Percentiles rank a stretch among this genome's conserved stretches.
These are phyloP conservation scores for Cantharis nigra DNA, from an alignment of 2,888 invertebrate species.

Conservation along the genomic window DNA sequence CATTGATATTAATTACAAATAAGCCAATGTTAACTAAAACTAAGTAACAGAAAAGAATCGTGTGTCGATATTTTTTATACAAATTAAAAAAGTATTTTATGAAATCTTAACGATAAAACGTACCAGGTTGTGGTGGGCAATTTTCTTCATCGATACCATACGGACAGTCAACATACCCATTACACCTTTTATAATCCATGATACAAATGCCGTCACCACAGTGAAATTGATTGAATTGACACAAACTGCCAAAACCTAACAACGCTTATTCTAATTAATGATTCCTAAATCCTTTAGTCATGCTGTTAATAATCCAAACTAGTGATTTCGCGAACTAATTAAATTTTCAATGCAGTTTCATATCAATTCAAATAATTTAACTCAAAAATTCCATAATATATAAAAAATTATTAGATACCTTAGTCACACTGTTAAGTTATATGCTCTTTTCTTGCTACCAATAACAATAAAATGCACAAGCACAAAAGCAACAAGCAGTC, in stretches of 20 bases:
- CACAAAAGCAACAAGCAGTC: neutral
- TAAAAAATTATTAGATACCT: neutral
- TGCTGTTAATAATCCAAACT: neutral
- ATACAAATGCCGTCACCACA: slow-evolving; percentile 69
- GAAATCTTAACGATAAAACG: slow-evolving; percentile 14
- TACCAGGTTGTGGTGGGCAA: slow-evolving; percentile 44
- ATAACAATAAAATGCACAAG: neutral
- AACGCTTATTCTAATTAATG: slow-evolving; percentile 21
- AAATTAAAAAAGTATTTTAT: neutral
- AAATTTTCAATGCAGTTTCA: slow-evolving; percentile 3
- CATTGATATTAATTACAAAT: neutral
- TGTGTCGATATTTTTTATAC: neutral
- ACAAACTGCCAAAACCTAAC: slow-evolving; percentile 35
- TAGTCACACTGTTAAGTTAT: neutral
- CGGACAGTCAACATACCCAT: slow-evolving; percentile 57
- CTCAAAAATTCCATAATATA: neutral
- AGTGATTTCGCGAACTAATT: neutral
- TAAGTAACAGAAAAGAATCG: neutral
- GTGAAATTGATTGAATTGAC: slow-evolving; percentile 57
- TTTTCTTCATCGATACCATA: slow-evolving; percentile 53
- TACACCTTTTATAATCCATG: slow-evolving; percentile 58
- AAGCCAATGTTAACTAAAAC: neutral
- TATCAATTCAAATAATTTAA: neutral
- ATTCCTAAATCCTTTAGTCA: neutral
- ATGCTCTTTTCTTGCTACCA: neutral